A percentile compares a stretch with the other conserved stretches of the same genome.
phyloP scores from a whole-genome alignment of 2,797 vertebrate genomes.

The Darevskia mixta region DNA sequence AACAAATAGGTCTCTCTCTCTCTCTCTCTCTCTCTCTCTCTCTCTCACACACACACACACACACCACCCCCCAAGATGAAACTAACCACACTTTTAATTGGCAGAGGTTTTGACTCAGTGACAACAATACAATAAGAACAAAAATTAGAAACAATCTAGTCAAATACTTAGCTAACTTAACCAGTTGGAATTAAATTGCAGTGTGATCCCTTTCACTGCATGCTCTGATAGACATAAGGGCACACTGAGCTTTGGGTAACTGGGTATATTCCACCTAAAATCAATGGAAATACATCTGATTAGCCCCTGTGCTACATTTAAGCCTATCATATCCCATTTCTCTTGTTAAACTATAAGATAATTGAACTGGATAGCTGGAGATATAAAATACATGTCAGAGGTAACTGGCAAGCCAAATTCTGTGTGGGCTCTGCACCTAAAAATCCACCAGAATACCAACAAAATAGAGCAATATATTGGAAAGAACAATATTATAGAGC shows the following conservation, averaged over 20 bases:
- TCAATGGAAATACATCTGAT: constrained; percentile 18
- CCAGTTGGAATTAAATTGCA: constrained; percentile 43
- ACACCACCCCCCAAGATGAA: constrained; percentile 2
- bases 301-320: constrained; percentile 41
- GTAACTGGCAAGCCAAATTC: constrained; percentile 7
- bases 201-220: not conserved
- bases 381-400: not conserved
- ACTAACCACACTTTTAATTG: constrained; percentile 62
- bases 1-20: too few species aligned
- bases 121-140: constrained; percentile 30
- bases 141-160: not conserved
- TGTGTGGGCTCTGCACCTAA: not conserved
- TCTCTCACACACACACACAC: too few species aligned
- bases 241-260: constrained; percentile 45
- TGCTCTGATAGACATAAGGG: constrained; percentile 1
- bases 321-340: constrained; percentile 32
- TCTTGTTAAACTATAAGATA: constrained; percentile 47
- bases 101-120: constrained; percentile 61
- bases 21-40: too few species aligned
- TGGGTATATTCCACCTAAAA: constrained; percentile 21
- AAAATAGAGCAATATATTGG: not conserved
- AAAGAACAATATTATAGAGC: not conserved
- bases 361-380: constrained; percentile 26
- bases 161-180: constrained; percentile 59
- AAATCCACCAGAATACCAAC: not conserved